These are phyloP conservation scores for Pangasius krempfi DNA, from an alignment of 2,797 vertebrate species.

Conservation along the genomic window DNA sequence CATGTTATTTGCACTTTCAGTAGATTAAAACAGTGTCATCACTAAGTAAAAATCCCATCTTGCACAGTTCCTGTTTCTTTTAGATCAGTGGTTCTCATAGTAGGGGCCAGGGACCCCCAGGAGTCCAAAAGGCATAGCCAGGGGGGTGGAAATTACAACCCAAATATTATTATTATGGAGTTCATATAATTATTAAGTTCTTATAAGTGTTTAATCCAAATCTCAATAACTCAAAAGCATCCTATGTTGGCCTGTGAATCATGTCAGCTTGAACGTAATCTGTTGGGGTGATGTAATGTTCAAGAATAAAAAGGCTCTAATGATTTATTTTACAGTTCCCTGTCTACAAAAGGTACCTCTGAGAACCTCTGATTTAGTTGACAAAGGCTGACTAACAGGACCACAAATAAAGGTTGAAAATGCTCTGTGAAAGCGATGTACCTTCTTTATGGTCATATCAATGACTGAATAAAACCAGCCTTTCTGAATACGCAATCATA, in stretches of 20 bases:
- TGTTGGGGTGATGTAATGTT: not conserved
- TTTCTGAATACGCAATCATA: conserved; percentile 3
- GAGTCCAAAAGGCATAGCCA: not conserved
- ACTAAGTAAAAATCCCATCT: not conserved
- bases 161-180: not conserved
- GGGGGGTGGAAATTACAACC: not conserved
- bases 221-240: not conserved
- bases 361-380: not conserved
- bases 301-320: not conserved
- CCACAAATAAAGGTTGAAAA: not conserved
- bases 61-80: not conserved
- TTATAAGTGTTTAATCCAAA: not conserved
- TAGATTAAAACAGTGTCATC: not conserved
- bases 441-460: not conserved
- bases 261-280: not conserved
- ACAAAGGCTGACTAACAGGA: not conserved
- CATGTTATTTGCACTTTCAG: not conserved
- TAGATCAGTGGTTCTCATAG: not conserved
- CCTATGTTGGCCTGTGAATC: not conserved
- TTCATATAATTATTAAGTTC: not conserved
- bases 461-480: not conserved
- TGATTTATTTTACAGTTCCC: not conserved
- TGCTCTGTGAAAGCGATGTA: not conserved
- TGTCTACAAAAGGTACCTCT: not conserved
- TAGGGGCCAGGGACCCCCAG: not conserved